Conservation (phyloP, 2,888 invertebrate species). For the Uloborus plumipes region DNA sequence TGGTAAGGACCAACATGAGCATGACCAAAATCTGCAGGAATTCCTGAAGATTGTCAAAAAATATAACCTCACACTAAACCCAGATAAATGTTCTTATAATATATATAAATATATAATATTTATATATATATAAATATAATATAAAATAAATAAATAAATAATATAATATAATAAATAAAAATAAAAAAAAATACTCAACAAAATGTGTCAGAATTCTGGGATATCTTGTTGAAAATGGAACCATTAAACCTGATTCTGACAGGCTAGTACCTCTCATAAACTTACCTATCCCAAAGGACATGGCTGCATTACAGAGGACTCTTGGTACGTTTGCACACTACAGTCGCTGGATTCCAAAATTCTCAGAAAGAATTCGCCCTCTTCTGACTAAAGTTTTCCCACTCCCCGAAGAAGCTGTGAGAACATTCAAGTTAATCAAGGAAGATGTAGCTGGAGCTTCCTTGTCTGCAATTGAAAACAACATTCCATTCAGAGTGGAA, state of each 20-base stretch:
- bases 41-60: background rate
- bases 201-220: background rate
- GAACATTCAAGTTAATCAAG: constrained; percentile 3
- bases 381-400: background rate
- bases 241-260: constrained; percentile 24
- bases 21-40: background rate
- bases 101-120: no score
- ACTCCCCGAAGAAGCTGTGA: background rate
- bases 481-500: constrained; percentile 12
- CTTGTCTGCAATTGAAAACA: constrained; percentile 6
- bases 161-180: no score
- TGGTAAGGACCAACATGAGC: background rate
- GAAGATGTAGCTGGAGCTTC: background rate
- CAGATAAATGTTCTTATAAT: constrained; percentile 29
- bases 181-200: background rate
- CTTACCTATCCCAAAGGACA: background rate
- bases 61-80: constrained; percentile 12
- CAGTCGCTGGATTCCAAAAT: constrained; percentile 1
- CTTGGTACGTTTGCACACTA: constrained; percentile 23
- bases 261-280: constrained; percentile 4
- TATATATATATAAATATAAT: no score
- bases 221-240: background rate
- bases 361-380: background rate
- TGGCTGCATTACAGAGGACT: background rate
- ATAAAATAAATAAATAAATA: no score